Evolutionary conservation across 2,888 invertebrate species (phyloP).

Genomic region (Macaria liturata): DNA sequence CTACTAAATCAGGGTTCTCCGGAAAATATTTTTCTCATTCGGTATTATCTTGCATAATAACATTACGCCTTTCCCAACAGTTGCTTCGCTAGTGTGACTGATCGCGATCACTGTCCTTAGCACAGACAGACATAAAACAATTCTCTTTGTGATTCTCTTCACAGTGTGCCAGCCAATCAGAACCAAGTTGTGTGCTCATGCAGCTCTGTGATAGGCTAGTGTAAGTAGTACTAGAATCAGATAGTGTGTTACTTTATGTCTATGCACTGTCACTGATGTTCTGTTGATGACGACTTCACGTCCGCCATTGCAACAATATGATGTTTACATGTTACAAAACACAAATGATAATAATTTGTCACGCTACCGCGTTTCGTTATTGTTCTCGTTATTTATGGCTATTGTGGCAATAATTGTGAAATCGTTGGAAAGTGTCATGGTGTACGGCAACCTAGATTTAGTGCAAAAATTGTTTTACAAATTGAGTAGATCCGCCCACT

Average conservation of each 20-base stretch:
- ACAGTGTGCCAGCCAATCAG: too few species aligned
- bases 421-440: slow-evolving; percentile 7
- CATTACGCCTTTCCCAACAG: background rate
- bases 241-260: too few species aligned
- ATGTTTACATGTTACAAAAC: slow-evolving; percentile 17
- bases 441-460: background rate
- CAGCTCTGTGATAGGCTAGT: too few species aligned
- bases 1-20: too few species aligned
- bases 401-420: slow-evolving; percentile 15
- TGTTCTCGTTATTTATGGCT: slow-evolving; percentile 24
- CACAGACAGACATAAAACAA: too few species aligned
- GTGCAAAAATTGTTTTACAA: too few species aligned
- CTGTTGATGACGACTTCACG: slow-evolving; percentile 39
- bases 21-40: background rate
- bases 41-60: background rate
- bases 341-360: slow-evolving; percentile 37
- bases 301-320: slow-evolving; percentile 40
- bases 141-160: too few species aligned
- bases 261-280: too few species aligned
- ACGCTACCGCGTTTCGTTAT: slow-evolving; percentile 34
- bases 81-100: slow-evolving; percentile 41
- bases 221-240: too few species aligned
- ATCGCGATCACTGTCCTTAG: slow-evolving; percentile 3
- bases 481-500: too few species aligned
- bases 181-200: too few species aligned